Base-by-base conservation (phyloP, 2,113 vertebrate genomes). In the Blennius ocellaris region DNA sequence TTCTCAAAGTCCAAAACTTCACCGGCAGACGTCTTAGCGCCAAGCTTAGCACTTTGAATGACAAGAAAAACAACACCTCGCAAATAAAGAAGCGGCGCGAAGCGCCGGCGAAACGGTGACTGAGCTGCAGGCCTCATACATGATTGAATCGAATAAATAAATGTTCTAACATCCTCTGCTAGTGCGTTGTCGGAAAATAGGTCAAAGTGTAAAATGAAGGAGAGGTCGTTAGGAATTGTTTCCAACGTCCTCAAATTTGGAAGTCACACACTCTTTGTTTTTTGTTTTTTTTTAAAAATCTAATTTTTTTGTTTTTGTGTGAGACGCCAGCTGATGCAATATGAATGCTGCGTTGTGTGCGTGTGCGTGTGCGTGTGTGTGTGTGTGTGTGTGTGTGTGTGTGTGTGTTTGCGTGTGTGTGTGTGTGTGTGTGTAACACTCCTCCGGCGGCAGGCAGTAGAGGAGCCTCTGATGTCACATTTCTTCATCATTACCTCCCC, bases 401-500 rank as follows among this genome's bases (percentile, higher is more conserved):
- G 68, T 30, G 21, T 30, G 21, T 30, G 21, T 30, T 2, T 30
- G 21, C 4, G 21, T 30, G 21, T 30, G 21, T 30, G 21, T 12
- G 9, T 72, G 74, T 6, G 40, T 12, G 41, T 59, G 14, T 47
- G 30, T 12, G n/a, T 72, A 7, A 15, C 0, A 1, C 74, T 65
- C 40, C 68, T 76, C 70, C 60, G 40, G 72, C 78, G 77, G 69
- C 80, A 80, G 74, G 56, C 61, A 68, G 49, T 55, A 88, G 66
- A 50, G 45, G 74, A 80, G 72, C 21, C 65, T 73, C 65, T 73
- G 69, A 76, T 76, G 89, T 84, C 66, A 77, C 43, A 69, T 85
- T 78, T 76, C 71, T 83, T 82, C 81, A 84, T 82, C 78, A 66
- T 90, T 85, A 84, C 59, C 79, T 78, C 48, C 51, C 47, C 40